These are phyloP conservation scores for Sparus aurata DNA, from an alignment of 2,797 vertebrate species.

Conservation along the genomic window DNA sequence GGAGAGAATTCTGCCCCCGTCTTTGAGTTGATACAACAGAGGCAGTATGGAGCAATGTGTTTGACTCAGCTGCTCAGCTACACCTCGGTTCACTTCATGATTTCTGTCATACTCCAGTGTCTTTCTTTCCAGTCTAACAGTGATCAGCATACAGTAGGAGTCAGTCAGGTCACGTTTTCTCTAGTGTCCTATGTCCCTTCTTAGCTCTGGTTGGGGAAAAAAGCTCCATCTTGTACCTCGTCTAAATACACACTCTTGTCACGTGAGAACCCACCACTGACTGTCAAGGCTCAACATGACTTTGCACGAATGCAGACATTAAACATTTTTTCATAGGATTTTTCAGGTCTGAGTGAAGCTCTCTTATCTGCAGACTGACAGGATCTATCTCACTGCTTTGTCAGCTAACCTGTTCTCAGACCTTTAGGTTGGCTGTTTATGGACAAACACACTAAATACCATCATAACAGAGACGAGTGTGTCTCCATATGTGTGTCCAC, in stretches of 20 bases:
- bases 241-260: slow-evolving; percentile 7
- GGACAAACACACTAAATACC: slow-evolving; percentile 69
- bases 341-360: background rate
- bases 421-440: slow-evolving; percentile 66
- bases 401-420: slow-evolving; percentile 42
- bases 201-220: slow-evolving; percentile 7
- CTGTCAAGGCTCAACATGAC: background rate
- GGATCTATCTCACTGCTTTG: slow-evolving; percentile 3
- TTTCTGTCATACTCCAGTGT: slow-evolving; percentile 32
- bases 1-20: slow-evolving; percentile 64
- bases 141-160: background rate
- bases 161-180: background rate
- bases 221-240: background rate
- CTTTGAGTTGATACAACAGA: slow-evolving; percentile 69
- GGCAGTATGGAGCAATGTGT: slow-evolving; percentile 69
- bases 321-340: background rate
- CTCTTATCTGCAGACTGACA: slow-evolving; percentile 2
- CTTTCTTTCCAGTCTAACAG: background rate
- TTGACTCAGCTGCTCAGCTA: slow-evolving; percentile 79
- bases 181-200: background rate
- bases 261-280: background rate
- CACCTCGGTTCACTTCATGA: slow-evolving; percentile 47
- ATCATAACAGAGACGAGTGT: slow-evolving; percentile 49
- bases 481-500: background rate
- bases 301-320: background rate